Evolutionary conservation across 2,797 vertebrate genomes (phyloP).

Genomic region (Propithecus perrieri): DNA sequence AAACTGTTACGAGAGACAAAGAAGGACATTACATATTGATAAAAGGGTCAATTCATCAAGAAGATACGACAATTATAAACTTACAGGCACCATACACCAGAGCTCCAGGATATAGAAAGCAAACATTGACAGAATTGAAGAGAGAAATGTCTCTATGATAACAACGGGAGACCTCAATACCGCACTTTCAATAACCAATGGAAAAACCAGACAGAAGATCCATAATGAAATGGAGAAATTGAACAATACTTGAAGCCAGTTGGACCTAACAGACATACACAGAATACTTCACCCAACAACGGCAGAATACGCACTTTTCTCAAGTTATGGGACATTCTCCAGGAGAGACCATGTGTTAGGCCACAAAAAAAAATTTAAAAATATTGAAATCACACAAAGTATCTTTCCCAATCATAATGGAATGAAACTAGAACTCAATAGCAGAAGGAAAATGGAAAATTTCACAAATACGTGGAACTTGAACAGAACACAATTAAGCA

Average conservation of each 20-base stretch:
- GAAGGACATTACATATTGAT: not conserved
- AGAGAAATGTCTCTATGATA: not conserved
- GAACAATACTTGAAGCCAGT: not conserved
- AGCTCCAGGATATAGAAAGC: not conserved
- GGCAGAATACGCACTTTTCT: not conserved
- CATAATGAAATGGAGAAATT: not conserved
- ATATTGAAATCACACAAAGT: not conserved
- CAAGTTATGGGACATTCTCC: not conserved
- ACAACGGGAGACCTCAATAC: not conserved
- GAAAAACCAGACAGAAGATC: not conserved
- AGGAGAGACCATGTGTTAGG: not conserved
- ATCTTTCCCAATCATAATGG: not conserved
- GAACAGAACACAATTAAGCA: too few species aligned
- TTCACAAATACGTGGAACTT: too few species aligned
- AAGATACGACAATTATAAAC: not conserved
- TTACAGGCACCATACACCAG: not conserved
- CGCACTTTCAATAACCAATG: not conserved
- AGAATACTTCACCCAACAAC: not conserved
- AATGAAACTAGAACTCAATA: too few species aligned
- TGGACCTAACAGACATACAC: not conserved
- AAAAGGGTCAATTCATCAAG: not conserved
- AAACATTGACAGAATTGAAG: not conserved
- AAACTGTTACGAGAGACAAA: not conserved
- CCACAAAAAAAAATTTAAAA: not conserved
- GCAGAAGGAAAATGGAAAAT: too few species aligned